phyloP scores from a whole-genome alignment of 2,113 vertebrate genomes.

The Odontesthes bonariensis region DNA sequence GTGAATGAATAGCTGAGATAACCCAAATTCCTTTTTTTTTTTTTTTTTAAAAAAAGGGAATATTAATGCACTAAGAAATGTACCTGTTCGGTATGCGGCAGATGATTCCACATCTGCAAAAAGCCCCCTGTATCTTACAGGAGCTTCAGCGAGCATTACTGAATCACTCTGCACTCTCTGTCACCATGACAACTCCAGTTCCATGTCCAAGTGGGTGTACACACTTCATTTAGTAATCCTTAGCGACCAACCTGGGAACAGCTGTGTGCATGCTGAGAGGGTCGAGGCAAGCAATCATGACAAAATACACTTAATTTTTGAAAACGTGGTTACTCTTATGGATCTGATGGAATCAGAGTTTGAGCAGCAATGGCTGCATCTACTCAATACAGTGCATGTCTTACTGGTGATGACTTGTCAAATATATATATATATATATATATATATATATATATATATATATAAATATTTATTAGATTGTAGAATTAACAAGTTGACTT shows the following conservation, averaged over 20 bases:
- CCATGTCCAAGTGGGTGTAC: conserved; percentile 76
- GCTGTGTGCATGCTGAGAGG: conserved; percentile 73
- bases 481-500: too few species aligned
- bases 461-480: too few species aligned
- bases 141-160: conserved; percentile 51
- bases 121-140: conserved; percentile 45
- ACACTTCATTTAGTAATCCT: conserved; percentile 80
- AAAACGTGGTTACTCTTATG: conserved; percentile 54
- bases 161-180: conserved; percentile 76
- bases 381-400: background rate
- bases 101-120: conserved; percentile 63
- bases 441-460: too few species aligned
- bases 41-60: conserved; percentile 68
- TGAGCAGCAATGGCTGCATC: conserved; percentile 30
- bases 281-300: conserved; percentile 63
- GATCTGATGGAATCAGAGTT: conserved; percentile 40
- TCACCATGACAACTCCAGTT: conserved; percentile 84
- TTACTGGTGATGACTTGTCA: too few species aligned
- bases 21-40: conserved; percentile 75
- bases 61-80: conserved; percentile 75
- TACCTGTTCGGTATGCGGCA: conserved; percentile 67
- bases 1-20: conserved; percentile 76
- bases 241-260: conserved; percentile 68
- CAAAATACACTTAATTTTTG: conserved; percentile 68
- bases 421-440: too few species aligned